Percentiles rank a stretch among this genome's conserved stretches.
Conservation (phyloP, 23 tunicate genomes). For the Ciona savignyi region DNA sequence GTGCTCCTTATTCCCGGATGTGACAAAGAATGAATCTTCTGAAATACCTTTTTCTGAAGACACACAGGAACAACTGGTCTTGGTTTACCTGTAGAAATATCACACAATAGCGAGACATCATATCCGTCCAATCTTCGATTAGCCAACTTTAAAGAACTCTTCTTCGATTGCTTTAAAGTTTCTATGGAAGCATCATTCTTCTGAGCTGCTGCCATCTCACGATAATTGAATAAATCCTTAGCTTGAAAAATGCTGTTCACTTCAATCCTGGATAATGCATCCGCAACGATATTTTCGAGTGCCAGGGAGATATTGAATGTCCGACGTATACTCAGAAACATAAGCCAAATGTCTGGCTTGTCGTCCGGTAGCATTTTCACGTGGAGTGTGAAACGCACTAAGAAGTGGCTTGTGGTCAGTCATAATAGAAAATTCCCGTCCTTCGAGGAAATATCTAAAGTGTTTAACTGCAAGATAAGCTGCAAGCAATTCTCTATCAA, state of each 20-base stretch:
- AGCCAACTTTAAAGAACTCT: too few species aligned
- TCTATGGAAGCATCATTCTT: background rate
- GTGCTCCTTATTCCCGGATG: constrained; percentile 3
- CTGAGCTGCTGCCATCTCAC: background rate
- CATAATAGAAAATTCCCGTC: background rate
- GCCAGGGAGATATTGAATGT: background rate
- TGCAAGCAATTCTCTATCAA: background rate
- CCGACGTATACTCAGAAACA: background rate
- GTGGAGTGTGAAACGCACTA: background rate
- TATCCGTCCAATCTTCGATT: background rate
- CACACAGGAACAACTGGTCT: constrained; percentile 4
- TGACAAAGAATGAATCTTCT: background rate
- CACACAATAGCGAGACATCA: background rate
- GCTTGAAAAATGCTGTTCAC: background rate
- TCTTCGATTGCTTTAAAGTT: background rate
- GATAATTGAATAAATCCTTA: background rate
- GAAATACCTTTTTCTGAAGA: background rate
- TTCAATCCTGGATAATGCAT: constrained; percentile 5
- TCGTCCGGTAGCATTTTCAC: background rate
- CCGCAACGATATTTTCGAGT: background rate
- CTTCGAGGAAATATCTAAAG: background rate
- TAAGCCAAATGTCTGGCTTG: background rate
- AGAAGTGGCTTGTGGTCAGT: constrained; percentile 11
- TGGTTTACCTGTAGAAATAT: background rate
- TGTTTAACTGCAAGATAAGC: background rate